Evolutionary conservation across 1,140 invertebrate genomes (phyloP), one percentile per base, ranked within the genome.

Genomic region (Eumaeus atala): DNA sequence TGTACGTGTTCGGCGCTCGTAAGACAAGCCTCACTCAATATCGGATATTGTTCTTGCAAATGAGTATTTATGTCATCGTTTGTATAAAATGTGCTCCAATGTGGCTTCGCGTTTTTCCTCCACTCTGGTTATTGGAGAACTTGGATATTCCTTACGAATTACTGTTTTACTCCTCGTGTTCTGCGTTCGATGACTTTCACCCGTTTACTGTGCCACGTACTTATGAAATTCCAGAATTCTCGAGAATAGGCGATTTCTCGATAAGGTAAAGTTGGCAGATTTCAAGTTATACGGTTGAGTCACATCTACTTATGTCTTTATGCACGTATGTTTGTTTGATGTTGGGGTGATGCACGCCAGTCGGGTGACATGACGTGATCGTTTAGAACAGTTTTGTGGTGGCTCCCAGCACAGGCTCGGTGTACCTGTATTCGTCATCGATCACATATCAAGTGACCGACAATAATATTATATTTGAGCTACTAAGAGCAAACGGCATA

Each of bases 11-110:
- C 70, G 64, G 57, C 62, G 38, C 52, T 63, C 54, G 64, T 64
- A 68, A 82, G 82, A 84, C 82, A 85, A 78, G 74, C 77, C 77
- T 85, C 82, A 84, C 77, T 85, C 82, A 85, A 84, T 85, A 85
- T 84, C 80, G 77, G 80, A 86, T 82, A 86, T 84, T 86, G 83
- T 86, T 84, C 78, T 78, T 77, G 74, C 73, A 84, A 84, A 86
- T 82, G 78, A 86, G 78, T 86, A 81, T 84, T 86, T 86, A 82
- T 74, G 77, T 81, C 77, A 86, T 82, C 78, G 79, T 83, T 82
- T 78, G 74, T 79, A 77, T 82, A 83, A 80, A 81, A 80, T 81
- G 77, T 76, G 72, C 68, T 53, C 60, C 61, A 59, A 66, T 67
- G 69, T 61, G 70, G 65, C 54, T 28, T 57, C 66, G 61, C 64